Evolutionary conservation across 2,113 vertebrate species (phyloP).

Genomic region (Manacus vitellinus): DNA sequence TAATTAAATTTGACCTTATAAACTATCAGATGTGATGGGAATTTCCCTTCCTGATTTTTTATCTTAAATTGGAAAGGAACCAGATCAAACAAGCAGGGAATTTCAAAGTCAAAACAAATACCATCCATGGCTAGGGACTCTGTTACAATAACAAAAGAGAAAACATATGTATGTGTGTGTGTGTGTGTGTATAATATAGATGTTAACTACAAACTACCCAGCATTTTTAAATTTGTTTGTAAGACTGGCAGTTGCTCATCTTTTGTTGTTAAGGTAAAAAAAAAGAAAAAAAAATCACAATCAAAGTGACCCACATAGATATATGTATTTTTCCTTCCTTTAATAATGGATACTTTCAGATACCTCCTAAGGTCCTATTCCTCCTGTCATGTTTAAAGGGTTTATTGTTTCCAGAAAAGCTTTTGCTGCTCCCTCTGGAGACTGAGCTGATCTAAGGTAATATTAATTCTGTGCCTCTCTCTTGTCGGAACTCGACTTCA

Average conservation of each 20-base stretch:
- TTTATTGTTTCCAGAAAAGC: constrained; percentile 83
- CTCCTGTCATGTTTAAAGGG: constrained; percentile 81
- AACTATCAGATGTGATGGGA: constrained; percentile 45
- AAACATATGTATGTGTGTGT: background rate
- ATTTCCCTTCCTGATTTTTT: constrained; percentile 57
- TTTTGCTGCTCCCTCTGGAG: constrained; percentile 77
- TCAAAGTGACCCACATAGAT: constrained; percentile 63
- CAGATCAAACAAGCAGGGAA: constrained; percentile 60
- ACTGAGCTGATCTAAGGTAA: constrained; percentile 78
- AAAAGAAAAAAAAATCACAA: background rate
- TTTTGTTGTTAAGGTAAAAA: constrained; percentile 17
- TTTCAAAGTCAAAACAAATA: constrained; percentile 68
- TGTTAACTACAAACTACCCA: constrained; percentile 44
- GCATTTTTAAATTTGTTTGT: constrained; percentile 63
- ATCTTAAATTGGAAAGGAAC: constrained; percentile 53
- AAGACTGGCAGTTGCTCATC: constrained; percentile 47
- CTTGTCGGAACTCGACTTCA: constrained; percentile 79
- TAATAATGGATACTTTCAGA: constrained; percentile 78
- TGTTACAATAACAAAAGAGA: background rate
- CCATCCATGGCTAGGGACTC: background rate
- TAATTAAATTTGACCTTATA: constrained; percentile 69
- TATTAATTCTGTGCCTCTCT: constrained; percentile 78
- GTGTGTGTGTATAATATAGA: background rate
- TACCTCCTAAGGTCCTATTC: constrained; percentile 76
- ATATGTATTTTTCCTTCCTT: constrained; percentile 39